Percentiles rank a stretch among this genome's conserved stretches.
These are phyloP conservation scores for Drosophila neonasuta DNA, from an alignment of 2,888 invertebrate genomes.

Conservation along the genomic window DNA sequence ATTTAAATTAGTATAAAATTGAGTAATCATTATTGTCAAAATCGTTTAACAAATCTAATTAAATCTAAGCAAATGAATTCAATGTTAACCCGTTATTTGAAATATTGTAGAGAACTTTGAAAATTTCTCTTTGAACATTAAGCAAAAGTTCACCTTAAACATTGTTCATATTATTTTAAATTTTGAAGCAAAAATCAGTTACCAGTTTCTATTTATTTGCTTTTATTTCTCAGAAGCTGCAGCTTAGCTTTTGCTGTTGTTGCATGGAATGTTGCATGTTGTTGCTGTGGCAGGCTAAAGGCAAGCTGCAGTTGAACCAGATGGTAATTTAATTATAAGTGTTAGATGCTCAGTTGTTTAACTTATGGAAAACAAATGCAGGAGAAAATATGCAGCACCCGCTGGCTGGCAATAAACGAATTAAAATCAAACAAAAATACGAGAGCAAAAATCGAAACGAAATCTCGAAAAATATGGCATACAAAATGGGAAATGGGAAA, in stretches of 20 bases:
- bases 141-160: no score
- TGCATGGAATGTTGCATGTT: not conserved
- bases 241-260: slow-evolving; percentile 13
- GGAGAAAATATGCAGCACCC: not conserved
- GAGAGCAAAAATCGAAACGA: not conserved
- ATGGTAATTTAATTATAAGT: slow-evolving; percentile 47
- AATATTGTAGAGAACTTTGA: no score
- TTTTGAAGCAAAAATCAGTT: slow-evolving; percentile 34
- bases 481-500: not conserved
- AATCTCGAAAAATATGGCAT: slow-evolving; percentile 1
- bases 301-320: slow-evolving; percentile 5
- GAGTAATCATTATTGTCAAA: no score
- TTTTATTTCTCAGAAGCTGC: slow-evolving; percentile 31
- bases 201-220: not conserved
- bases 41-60: no score
- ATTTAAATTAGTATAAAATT: no score
- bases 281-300: not conserved
- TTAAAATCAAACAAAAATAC: not conserved
- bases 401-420: slow-evolving; percentile 22
- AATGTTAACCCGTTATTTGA: no score
- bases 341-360: slow-evolving; percentile 23
- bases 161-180: not conserved
- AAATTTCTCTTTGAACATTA: no score
- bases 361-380: slow-evolving; percentile 23
- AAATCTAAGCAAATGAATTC: no score